These are phyloP conservation scores for Orbicella faveolata DNA, from an alignment of 64 coral and sea anemone genomes.

Conservation along the genomic window DNA sequence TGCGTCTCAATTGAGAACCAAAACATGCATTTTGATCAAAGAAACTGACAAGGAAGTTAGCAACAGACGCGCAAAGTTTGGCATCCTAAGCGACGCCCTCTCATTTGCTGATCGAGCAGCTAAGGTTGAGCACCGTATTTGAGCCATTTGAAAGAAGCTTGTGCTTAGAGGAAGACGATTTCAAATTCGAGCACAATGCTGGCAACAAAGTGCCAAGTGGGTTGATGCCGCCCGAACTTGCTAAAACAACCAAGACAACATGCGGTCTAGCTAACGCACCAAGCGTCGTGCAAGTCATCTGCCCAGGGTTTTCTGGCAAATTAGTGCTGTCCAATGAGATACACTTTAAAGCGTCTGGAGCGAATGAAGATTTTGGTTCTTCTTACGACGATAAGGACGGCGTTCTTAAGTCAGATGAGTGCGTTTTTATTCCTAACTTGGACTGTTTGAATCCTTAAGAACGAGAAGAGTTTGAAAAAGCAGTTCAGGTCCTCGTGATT, in stretches of 20 bases:
- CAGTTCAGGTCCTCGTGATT: too few relatives aligned
- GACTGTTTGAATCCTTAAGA: too few relatives aligned
- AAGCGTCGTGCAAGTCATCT: conserved; percentile 60
- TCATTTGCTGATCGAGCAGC: conserved; percentile 34
- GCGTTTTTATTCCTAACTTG: too few relatives aligned
- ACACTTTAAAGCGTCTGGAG: not conserved
- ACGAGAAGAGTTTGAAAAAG: too few relatives aligned
- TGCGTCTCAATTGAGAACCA: conserved; percentile 47
- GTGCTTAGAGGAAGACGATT: conserved; percentile 31
- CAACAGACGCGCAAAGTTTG: conserved; percentile 56
- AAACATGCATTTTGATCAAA: conserved; percentile 60
- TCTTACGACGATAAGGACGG: conserved; percentile 5
- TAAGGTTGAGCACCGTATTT: conserved; percentile 47
- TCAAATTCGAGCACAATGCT: conserved; percentile 2
- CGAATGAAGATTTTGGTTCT: not conserved
- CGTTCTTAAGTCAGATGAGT: too few relatives aligned
- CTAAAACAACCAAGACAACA: conserved; percentile 32
- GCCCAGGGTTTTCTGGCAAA: conserved; percentile 51
- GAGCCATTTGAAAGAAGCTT: conserved; percentile 53
- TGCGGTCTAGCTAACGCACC: conserved; percentile 25
- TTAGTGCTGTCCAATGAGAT: conserved; percentile 38
- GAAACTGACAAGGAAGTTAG: conserved; percentile 37
- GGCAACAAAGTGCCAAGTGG: conserved; percentile 58
- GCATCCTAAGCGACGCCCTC: conserved; percentile 43
- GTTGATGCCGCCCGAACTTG: conserved; percentile 64